Conservation (phyloP, 2,888 invertebrate species). For the Malachius bipustulatus region DNA sequence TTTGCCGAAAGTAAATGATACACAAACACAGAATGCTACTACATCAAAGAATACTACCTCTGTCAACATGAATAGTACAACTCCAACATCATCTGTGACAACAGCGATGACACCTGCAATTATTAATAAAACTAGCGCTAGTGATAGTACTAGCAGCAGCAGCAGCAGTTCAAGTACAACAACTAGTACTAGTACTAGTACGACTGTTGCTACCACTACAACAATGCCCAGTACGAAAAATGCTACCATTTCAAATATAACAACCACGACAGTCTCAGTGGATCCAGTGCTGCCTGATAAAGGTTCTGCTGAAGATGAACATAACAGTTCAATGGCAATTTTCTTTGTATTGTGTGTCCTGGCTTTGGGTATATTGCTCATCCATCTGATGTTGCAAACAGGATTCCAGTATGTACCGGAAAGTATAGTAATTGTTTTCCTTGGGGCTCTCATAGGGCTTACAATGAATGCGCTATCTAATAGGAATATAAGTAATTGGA, state of each 20-base stretch:
- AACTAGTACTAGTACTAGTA: constrained; percentile 9
- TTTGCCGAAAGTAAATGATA: too few species aligned
- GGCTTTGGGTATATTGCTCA: constrained; percentile 85
- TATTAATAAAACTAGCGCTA: constrained; percentile 9
- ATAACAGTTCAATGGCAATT: constrained; percentile 92
- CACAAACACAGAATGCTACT: too few species aligned
- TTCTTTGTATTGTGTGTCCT: constrained; percentile 95
- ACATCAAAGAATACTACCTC: constrained; percentile 5
- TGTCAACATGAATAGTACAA: constrained; percentile 5
- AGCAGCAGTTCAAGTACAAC: constrained; percentile 8
- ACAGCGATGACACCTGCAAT: constrained; percentile 8
- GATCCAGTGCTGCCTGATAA: constrained; percentile 78
- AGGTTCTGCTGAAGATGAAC: constrained; percentile 89
- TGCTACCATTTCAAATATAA: constrained; percentile 28
- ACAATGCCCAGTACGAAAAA: constrained; percentile 23
- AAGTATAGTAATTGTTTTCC: constrained; percentile 90
- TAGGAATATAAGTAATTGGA: constrained; percentile 85
- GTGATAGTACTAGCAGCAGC: constrained; percentile 10
- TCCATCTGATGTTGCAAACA: constrained; percentile 89
- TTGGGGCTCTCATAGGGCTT: constrained; percentile 87
- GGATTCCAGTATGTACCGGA: constrained; percentile 96
- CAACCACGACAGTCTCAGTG: constrained; percentile 46
- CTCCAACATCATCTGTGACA: constrained; percentile 7
- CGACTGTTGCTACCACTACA: constrained; percentile 8
- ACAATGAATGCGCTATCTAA: constrained; percentile 81